phyloP scores from a whole-genome alignment of 2,113 vertebrate genomes.

The Lophochroa leadbeateri region DNA sequence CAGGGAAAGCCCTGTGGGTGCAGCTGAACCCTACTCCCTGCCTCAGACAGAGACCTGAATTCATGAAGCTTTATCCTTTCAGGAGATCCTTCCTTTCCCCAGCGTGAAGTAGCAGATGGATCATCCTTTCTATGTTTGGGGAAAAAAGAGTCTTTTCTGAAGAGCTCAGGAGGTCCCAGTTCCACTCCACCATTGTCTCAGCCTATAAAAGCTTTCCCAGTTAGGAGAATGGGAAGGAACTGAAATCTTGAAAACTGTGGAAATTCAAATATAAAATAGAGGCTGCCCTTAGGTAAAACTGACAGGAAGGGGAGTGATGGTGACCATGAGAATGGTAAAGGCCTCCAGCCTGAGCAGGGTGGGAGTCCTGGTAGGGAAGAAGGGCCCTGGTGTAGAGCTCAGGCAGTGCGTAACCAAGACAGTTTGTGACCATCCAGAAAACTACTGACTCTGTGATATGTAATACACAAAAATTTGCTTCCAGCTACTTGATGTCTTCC shows the following conservation, averaged over 20 bases:
- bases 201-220: neutral
- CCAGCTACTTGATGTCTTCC: neutral
- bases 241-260: neutral
- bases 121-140: neutral
- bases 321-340: neutral
- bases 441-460: neutral
- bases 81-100: neutral
- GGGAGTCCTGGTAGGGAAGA: neutral
- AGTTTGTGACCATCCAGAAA: neutral
- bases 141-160: neutral
- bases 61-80: neutral
- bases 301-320: neutral
- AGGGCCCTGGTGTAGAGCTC: neutral
- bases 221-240: neutral
- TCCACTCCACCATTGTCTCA: neutral
- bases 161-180: neutral
- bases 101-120: neutral
- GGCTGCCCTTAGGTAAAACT: neutral
- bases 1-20: neutral
- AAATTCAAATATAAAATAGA: neutral
- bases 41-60: neutral
- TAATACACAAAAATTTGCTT: neutral
- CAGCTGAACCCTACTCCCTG: neutral
- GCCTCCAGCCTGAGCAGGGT: neutral
- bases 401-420: neutral